Base-by-base conservation (phyloP, 2,797 vertebrate genomes). In the Ciconia nigra region DNA sequence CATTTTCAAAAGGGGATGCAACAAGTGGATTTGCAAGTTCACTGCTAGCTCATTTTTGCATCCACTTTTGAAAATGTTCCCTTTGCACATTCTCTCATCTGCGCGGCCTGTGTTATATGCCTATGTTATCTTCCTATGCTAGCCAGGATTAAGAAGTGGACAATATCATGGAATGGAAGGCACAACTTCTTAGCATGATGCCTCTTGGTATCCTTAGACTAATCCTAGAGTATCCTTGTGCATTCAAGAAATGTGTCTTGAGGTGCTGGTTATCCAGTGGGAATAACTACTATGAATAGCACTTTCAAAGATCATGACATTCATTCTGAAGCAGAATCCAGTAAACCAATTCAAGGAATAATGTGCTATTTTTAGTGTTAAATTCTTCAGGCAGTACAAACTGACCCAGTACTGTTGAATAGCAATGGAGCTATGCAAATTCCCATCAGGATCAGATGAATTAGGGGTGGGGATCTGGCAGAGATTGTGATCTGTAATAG, bases 31-130 rank as follows among this genome's bases (percentile, higher is more conserved):
- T 69, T 90, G 20, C 6, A 85, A 82, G 58, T 61, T 66, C 54
- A 25, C 14, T 44, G 18, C 13, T 65, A 46, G 17, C 17, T 61
- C 24, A 52, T 39, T 78, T 91, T 79, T 46, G 16, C 26, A 82
- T n/a, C 15, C 13, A 18, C 39, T 69, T 85, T 54, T 65, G 29
- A 69, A 76, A 63, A 54, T 14, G 25, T 46, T 51, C 25, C 17
- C 17, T 73, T 69, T 82, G 39, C 21, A 44, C 21, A 17, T 49
- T 55, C 16, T 63, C 15, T n/a, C 37, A 16, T 46, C 37, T 21
- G 8, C 1, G 3, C 26, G 37, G 15, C 15, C 28, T 0, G 1
- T 49, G 15, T 33, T 55, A 25, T 10, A 22, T 14, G 20, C 13
- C 15, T 77, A 1, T 70, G 28, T 25, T 57, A n/a, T 71, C 11